Base-by-base conservation (phyloP, 2,888 invertebrate species). In the Drosophila pseudotakahashii region DNA sequence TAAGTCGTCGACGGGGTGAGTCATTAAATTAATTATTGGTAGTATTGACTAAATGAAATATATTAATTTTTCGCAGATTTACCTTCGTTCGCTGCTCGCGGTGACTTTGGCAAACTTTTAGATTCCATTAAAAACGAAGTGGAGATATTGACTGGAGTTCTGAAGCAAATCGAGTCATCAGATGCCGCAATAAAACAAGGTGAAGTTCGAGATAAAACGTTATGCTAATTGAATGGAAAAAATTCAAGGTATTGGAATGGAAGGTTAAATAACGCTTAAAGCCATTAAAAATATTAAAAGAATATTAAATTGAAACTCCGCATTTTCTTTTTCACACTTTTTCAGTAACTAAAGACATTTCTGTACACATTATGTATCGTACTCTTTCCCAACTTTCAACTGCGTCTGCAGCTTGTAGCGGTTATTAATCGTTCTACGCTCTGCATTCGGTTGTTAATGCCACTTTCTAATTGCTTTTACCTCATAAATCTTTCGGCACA, bases 41-140 rank as follows among this genome's bases (percentile, higher is more conserved):
- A 19, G 2, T 5, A 16, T n/a, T 7, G 5, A 26, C 6, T 26
- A 6, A 23, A 30, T 14, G 9, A 3, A 3, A 7, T 45, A 30
- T 4, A 2, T 11, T 26, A n/a, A 10, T 7, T 19, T 42, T 7
- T 2, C 3, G 7, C 10, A 85, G 85, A 74, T 36, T 1, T 52
- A 0, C 0, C 7, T 1, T 3, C 14, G 1, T 16, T 11, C 1
- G 7, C 59, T 5, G n/a, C 48, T 59, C 79, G 78, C 3, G 11
- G 39, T 7, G 67, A 87, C 23, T 64, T 90, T 4, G 90, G 89
- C 54, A 51, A 37, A 0, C 78, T 87, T 42, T 70, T 92, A 61
- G 91, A 92, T 68, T 89, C 85, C 23, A 91, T 92, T 16, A 91
- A 90, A 60, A 72, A 68, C 3, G 92, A 92, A 77, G 70, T 92